phyloP scores from a whole-genome alignment of 2,888 invertebrate genomes.

The Anticlea derivata region DNA sequence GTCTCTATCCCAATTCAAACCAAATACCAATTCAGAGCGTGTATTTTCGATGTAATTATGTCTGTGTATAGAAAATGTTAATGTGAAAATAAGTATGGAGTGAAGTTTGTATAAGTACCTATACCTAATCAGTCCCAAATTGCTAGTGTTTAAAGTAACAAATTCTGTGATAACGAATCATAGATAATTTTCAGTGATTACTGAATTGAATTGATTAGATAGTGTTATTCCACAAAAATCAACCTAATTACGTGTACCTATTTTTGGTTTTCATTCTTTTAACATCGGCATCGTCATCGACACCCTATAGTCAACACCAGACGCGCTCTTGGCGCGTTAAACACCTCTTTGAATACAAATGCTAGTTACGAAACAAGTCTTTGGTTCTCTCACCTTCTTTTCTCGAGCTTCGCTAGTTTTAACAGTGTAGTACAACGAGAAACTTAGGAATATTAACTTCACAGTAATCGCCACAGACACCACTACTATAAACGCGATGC shows the following conservation, averaged over 20 bases:
- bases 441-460: slow-evolving; percentile 71
- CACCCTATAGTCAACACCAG: neutral
- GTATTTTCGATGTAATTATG: no score
- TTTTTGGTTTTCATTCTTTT: neutral
- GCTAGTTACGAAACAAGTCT: slow-evolving; percentile 21
- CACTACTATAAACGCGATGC: slow-evolving; percentile 69
- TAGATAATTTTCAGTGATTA: neutral
- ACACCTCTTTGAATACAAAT: slow-evolving; percentile 11
- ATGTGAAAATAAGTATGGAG: no score
- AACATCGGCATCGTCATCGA: neutral
- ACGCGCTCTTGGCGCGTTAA: neutral
- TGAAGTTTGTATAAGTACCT: no score
- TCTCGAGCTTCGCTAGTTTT: slow-evolving; percentile 46
- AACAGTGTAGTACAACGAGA: slow-evolving; percentile 69
- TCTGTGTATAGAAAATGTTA: no score
- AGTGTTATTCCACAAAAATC: neutral
- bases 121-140: no score
- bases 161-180: neutral
- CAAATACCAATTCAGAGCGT: no score
- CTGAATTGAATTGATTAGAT: slow-evolving; percentile 5
- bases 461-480: slow-evolving; percentile 70
- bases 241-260: neutral
- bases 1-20: no score
- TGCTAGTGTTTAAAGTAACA: neutral
- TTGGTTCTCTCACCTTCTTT: slow-evolving; percentile 48